phyloP scores from a whole-genome alignment of 2,888 invertebrate genomes.

The Neocrepidodera transversa region DNA sequence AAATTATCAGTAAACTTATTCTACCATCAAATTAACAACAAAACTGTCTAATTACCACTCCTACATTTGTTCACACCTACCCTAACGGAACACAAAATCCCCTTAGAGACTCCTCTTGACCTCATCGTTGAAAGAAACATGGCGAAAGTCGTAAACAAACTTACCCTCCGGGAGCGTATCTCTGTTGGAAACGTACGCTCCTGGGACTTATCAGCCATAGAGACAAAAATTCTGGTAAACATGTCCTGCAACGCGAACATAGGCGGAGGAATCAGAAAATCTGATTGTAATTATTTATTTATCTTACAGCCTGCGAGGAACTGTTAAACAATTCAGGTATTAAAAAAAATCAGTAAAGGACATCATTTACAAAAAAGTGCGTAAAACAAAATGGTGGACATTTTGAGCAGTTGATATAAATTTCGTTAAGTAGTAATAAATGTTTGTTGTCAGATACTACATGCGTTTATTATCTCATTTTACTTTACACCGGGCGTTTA shows the following conservation, averaged over 20 bases:
- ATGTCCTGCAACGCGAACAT: conserved; percentile 51
- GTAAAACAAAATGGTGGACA: no score
- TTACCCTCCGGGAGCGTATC: neutral
- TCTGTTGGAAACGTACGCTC: conserved; percentile 12
- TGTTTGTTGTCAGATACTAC: no score
- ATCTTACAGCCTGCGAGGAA: no score
- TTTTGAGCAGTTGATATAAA: no score
- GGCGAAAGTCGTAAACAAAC: conserved; percentile 9
- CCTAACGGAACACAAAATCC: conserved; percentile 6
- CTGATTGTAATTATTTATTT: no score
- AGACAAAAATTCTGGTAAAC: conserved; percentile 34
- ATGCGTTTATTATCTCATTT: no score
- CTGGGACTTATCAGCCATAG: conserved; percentile 24
- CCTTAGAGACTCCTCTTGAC: conserved; percentile 12
- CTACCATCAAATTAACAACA: neutral
- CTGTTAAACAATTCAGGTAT: no score
- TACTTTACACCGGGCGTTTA: no score
- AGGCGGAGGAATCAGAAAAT: no score
- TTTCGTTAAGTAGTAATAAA: no score
- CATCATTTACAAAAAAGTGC: no score
- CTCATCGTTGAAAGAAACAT: conserved; percentile 1
- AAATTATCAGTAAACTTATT: neutral
- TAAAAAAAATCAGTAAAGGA: no score
- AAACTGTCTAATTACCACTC: conserved; percentile 7
- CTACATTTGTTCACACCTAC: conserved; percentile 7